A percentile compares a stretch with the other conserved stretches of the same genome.
phyloP scores from a whole-genome alignment of 2,113 vertebrate species.

The Nicator chloris region DNA sequence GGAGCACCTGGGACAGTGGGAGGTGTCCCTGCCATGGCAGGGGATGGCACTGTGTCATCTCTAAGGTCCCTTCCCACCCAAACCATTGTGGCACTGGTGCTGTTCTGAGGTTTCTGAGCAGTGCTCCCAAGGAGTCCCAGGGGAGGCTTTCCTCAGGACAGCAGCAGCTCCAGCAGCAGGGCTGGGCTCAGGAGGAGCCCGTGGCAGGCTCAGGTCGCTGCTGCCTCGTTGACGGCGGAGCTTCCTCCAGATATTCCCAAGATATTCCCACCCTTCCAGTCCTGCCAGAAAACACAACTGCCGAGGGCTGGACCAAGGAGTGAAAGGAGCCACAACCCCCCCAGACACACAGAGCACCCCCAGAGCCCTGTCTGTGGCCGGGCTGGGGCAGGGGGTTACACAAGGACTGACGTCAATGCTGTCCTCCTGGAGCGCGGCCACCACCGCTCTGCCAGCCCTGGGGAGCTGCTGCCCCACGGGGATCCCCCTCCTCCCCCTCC shows the following conservation, averaged over 20 bases:
- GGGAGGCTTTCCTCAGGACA: not conserved
- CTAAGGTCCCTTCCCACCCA: not conserved
- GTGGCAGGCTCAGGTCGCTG: not conserved
- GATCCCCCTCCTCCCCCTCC: not conserved
- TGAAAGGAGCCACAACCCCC: not conserved
- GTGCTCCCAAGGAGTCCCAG: not conserved
- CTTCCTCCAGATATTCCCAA: not conserved
- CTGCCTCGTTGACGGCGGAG: not conserved
- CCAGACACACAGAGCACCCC: not conserved
- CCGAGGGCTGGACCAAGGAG: not conserved
- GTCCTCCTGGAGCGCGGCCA: conserved; percentile 54
- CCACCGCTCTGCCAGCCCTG: no score
- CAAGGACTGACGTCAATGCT: conserved; percentile 39
- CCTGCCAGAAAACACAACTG: not conserved
- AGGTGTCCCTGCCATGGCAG: not conserved
- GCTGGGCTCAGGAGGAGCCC: not conserved
- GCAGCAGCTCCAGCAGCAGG: not conserved
- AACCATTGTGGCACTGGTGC: not conserved
- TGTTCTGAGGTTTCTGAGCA: not conserved
- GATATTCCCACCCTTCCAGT: not conserved
- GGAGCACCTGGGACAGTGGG: accelerated
- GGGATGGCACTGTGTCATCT: not conserved
- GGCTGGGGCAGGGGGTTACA: not conserved
- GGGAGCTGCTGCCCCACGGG: not conserved
- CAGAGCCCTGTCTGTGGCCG: not conserved